A percentile compares a stretch with the other conserved stretches of the same genome.
Conservation (phyloP, 2,888 invertebrate species). For the Perdita meconis region DNA sequence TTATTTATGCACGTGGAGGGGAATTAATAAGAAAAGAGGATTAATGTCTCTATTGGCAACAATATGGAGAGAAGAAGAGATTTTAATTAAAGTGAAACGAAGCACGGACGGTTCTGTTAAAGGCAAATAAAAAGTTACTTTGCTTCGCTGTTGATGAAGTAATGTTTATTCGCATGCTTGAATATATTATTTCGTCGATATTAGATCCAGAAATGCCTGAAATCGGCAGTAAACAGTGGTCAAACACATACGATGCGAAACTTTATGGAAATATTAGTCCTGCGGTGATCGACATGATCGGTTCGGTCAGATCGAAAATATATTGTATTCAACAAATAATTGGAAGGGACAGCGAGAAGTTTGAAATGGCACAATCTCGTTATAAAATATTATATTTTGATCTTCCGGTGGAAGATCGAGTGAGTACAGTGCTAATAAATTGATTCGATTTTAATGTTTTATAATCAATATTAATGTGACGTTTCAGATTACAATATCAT, state of each 20-base stretch:
- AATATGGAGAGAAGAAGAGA: conserved; percentile 84
- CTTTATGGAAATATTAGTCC: conserved; percentile 74
- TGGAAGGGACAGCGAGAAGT: conserved; percentile 76
- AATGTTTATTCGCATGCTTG: neutral
- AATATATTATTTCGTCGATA: neutral
- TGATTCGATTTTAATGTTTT: neutral
- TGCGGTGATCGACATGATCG: conserved; percentile 81
- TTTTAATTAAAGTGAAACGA: conserved; percentile 76
- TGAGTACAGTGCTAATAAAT: conserved; percentile 59
- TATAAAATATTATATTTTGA: conserved; percentile 81
- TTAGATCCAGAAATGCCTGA: conserved; percentile 77
- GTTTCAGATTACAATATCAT: conserved; percentile 82
- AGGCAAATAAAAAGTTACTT: conserved; percentile 68
- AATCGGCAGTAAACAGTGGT: conserved; percentile 83
- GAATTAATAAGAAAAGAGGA: conserved; percentile 75
- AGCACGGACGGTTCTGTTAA: conserved; percentile 78
- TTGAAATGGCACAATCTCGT: conserved; percentile 79
- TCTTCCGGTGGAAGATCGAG: conserved; percentile 80
- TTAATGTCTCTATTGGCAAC: conserved; percentile 82
- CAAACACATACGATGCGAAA: conserved; percentile 74
- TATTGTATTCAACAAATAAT: conserved; percentile 83
- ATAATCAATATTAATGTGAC: neutral
- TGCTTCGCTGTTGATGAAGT: neutral
- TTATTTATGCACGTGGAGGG: conserved; percentile 84
- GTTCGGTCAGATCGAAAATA: conserved; percentile 84